These are phyloP conservation scores for Mastacembelus armatus DNA, from an alignment of 2,797 vertebrate species.

Conservation along the genomic window DNA sequence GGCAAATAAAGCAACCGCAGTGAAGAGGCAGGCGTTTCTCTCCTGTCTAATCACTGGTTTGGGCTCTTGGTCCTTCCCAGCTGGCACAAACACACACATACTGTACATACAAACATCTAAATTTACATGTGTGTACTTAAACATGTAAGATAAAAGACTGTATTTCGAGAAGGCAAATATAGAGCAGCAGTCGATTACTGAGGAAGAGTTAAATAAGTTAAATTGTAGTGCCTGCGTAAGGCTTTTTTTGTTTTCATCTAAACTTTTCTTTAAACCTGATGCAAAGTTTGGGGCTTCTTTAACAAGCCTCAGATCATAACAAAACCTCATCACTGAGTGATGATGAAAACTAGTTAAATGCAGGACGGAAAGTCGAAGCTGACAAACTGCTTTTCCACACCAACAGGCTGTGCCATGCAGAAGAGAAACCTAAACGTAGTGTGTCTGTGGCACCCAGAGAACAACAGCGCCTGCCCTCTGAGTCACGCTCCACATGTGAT, in stretches of 20 bases:
- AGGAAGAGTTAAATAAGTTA: no score
- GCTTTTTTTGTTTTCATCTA: background rate
- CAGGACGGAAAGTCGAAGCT: no score
- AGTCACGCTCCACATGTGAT: no score
- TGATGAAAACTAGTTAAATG: no score
- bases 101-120: constrained; percentile 14
- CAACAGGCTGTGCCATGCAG: no score
- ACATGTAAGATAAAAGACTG: constrained; percentile 28
- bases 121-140: constrained; percentile 1
- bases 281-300: background rate
- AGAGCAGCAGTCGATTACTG: constrained; percentile 34
- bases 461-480: no score
- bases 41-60: constrained; percentile 66
- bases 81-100: constrained; percentile 3
- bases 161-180: constrained; percentile 41
- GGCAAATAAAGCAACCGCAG: background rate
- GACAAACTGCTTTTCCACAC: no score
- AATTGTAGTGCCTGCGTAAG: no score
- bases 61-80: constrained; percentile 52
- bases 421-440: no score
- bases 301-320: background rate
- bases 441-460: no score
- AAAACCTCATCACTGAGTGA: background rate
- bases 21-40: constrained; percentile 42
- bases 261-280: background rate